Evolutionary conservation across 2,113 vertebrate species (phyloP), one percentile per base, ranked within the genome.

Genomic region (Formicarius rufipectus): DNA sequence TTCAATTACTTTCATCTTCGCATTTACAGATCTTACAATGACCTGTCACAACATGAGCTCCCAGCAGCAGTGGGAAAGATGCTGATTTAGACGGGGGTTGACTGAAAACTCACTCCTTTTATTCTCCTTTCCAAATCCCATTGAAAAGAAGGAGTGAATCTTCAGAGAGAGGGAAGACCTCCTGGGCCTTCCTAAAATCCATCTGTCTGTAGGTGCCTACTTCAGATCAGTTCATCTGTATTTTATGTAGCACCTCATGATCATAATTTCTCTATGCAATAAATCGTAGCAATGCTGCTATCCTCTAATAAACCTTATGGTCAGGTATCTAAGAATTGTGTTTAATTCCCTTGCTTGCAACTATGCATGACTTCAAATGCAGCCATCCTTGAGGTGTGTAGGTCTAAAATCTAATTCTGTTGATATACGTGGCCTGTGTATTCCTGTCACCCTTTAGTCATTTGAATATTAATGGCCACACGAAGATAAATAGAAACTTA

Each of bases 1-100:
- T 77, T 91, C 33, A 30, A 35, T 73, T 69, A 55, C 90, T 93
- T 94, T 97, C 74, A 92, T 94, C 88, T 88, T 67, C 52, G 30
- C 6, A 0, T 85, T 96, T 87, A 62, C 7, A 6, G 59, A 35
- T 50, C 78, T 76, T 52, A 45, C 74, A 68, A 45, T 78, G 93
- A 81, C 88, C 86, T 79, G 50, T 76, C 84, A 79, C 90, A 90
- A 84, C 84, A 69, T 45, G 78, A 95, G 56, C 16, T 95, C 75
- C 69, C 89, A 93, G 66, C 67, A 93, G 94, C 79, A 73, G 58
- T 31, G 74, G 56, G 27, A 68, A 85, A 96, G 79, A 82, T 82
- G 82, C 40, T 94, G 75, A 83, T 95, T 94, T 89, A 60, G 60
- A 45, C 60, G 89, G 89, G 28, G 64, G 30, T 63, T 82, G 66